A percentile compares a stretch with the other conserved stretches of the same genome.
Conservation (phyloP, 2,113 vertebrate species). For the Serinus canaria region DNA sequence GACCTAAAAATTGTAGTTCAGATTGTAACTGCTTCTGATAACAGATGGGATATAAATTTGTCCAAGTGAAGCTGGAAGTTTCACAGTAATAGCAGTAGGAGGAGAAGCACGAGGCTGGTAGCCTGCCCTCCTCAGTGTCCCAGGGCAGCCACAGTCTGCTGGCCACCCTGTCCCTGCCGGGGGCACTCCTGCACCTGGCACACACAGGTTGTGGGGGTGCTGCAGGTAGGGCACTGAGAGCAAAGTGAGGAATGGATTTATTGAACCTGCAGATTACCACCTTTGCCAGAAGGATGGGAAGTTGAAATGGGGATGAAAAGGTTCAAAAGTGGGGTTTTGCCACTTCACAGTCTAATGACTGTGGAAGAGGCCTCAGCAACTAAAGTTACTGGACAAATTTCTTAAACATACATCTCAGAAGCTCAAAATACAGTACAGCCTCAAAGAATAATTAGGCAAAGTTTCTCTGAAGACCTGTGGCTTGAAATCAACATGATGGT, state of each 20-base stretch:
- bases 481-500: neutral
- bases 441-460: neutral
- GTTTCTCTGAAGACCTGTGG: neutral
- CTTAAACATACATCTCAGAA: neutral
- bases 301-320: neutral
- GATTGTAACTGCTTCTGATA: neutral
- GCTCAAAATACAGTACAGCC: neutral
- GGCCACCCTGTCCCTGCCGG: accelerated
- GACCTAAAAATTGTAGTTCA: neutral
- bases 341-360: neutral
- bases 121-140: neutral
- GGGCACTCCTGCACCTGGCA: neutral
- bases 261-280: neutral
- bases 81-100: neutral
- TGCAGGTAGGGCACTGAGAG: neutral
- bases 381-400: neutral
- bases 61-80: neutral
- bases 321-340: neutral
- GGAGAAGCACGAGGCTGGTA: neutral
- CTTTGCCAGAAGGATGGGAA: neutral
- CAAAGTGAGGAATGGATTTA: neutral
- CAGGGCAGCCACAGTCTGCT: neutral
- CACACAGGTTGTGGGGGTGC: neutral
- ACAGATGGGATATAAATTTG: neutral
- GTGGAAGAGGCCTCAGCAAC: neutral